A percentile compares a stretch with the other conserved stretches of the same genome.
Conservation (phyloP, 1,140 invertebrate species). For the Papilio dardanus region DNA sequence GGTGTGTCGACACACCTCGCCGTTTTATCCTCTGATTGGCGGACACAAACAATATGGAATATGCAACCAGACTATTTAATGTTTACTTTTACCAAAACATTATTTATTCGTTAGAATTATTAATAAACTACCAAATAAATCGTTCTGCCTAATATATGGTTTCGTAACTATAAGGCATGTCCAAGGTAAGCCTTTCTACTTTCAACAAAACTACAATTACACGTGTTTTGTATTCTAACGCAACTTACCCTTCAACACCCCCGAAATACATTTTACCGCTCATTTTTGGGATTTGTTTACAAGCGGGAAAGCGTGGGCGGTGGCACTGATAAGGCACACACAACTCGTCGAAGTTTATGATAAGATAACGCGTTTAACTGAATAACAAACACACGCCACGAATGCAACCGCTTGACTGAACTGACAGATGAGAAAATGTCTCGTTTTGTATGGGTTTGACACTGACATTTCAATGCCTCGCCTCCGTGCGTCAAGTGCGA, state of each 20-base stretch:
- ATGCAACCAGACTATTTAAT: neutral
- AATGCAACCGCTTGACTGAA: slow-evolving; percentile 34
- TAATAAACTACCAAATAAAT: neutral
- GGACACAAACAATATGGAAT: slow-evolving; percentile 17
- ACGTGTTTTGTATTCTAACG: slow-evolving; percentile 34
- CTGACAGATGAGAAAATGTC: slow-evolving; percentile 3
- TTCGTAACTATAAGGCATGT: slow-evolving; percentile 57
- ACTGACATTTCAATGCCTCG: slow-evolving; percentile 23
- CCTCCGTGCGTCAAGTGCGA: slow-evolving; percentile 29
- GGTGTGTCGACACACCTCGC: slow-evolving; percentile 37
- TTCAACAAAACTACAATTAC: slow-evolving; percentile 51
- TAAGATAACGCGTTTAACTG: slow-evolving; percentile 19
- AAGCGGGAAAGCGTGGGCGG: slow-evolving; percentile 41
- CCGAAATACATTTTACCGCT: slow-evolving; percentile 64
- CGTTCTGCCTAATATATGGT: slow-evolving; percentile 22
- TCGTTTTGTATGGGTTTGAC: slow-evolving; percentile 17
- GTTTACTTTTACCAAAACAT: slow-evolving; percentile 8
- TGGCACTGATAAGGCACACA: slow-evolving; percentile 43
- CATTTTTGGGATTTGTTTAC: slow-evolving; percentile 51
- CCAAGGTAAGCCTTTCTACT: slow-evolving; percentile 75
- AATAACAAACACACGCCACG: slow-evolving; percentile 27
- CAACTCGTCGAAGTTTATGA: slow-evolving; percentile 33
- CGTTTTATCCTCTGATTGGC: slow-evolving; percentile 32
- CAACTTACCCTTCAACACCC: slow-evolving; percentile 72
- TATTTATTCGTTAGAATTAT: neutral